Evolutionary conservation across 2,113 vertebrate genomes (phyloP).

Genomic region (Tamias sibiricus): DNA sequence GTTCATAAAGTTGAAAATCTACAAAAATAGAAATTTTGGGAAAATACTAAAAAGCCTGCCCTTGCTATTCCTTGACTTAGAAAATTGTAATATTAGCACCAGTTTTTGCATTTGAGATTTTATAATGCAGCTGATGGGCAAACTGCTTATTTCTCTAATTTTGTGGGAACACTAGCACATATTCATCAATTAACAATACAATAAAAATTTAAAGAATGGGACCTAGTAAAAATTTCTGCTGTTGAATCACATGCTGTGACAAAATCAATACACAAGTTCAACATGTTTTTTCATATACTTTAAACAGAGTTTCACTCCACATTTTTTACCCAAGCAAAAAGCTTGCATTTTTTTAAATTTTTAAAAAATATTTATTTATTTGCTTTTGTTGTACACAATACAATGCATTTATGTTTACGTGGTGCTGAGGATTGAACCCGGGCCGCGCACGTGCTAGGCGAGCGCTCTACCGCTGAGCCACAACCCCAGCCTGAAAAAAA

Average conservation of each 20-base stretch:
- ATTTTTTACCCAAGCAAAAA: neutral
- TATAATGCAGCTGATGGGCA: neutral
- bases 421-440: no score
- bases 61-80: constrained; percentile 25
- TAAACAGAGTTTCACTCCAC: neutral
- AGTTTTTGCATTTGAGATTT: constrained; percentile 12
- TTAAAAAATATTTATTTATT: no score
- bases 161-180: neutral
- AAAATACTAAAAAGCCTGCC: constrained; percentile 18
- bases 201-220: constrained; percentile 30
- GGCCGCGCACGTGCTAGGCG: no score
- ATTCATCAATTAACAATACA: constrained; percentile 40
- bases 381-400: no score
- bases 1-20: constrained; percentile 39
- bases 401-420: no score
- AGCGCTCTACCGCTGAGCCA: no score
- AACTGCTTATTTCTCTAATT: constrained; percentile 1
- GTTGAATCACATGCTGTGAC: neutral
- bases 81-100: neutral
- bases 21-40: neutral
- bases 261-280: neutral
- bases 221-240: neutral
- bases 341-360: no score
- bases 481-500: no score
- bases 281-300: neutral